Evolutionary conservation across 2,797 vertebrate species (phyloP).

Genomic region (Channallabes apus): DNA sequence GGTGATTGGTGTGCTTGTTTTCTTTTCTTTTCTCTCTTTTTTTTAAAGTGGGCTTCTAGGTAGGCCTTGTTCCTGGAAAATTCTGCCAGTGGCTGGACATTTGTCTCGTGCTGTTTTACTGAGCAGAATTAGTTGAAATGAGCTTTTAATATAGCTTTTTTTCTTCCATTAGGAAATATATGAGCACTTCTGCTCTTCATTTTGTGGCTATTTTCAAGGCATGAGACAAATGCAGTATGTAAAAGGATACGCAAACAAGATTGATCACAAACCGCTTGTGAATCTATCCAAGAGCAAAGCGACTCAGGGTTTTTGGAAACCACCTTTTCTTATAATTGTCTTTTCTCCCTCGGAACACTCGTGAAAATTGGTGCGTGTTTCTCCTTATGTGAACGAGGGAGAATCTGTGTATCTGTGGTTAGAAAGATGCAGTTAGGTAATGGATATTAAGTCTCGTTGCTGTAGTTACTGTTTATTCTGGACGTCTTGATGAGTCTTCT

Average conservation of each 20-base stretch:
- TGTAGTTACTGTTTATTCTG: conserved; percentile 34
- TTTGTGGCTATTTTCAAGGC: neutral
- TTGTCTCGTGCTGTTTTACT: conserved; percentile 14
- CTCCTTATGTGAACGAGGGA: neutral
- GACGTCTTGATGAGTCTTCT: conserved; percentile 26
- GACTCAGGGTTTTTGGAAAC: neutral
- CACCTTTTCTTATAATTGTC: neutral
- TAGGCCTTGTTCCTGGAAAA: neutral
- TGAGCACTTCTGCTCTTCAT: neutral
- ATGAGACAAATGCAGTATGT: neutral
- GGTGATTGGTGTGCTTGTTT: conserved; percentile 8
- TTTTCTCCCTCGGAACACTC: neutral
- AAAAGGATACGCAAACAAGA: neutral
- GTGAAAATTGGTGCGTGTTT: neutral
- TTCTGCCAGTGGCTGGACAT: conserved; percentile 10
- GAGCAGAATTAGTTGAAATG: conserved; percentile 28
- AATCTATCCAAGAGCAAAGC: neutral
- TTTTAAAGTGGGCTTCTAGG: neutral
- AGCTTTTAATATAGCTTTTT: conserved; percentile 20
- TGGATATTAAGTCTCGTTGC: conserved; percentile 15
- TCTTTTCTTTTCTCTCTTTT: too few species aligned
- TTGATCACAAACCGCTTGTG: neutral
- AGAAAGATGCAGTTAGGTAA: conserved; percentile 18
- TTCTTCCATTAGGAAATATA: conserved; percentile 8
- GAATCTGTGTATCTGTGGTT: conserved; percentile 9